Base-by-base conservation (phyloP, 2,797 vertebrate genomes). In the Fistularia tabacaria region DNA sequence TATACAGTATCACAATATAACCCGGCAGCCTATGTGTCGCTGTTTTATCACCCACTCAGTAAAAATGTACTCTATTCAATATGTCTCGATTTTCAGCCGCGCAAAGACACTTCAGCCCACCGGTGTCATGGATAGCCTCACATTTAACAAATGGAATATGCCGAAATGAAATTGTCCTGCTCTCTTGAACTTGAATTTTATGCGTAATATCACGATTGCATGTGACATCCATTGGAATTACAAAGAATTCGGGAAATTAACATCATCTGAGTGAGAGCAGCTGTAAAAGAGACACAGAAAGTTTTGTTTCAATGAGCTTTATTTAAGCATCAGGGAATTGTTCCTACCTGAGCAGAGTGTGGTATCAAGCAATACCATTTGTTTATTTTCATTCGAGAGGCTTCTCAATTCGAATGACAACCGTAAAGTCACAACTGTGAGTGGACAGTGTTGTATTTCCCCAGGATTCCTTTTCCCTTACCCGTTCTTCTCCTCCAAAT, bases 51-150 rank as follows among this genome's bases (percentile, higher is more conserved):
- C 38, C 46, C 66, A 46, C 71, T 72, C 55, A 71, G 43, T 65
- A 46, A 71, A 68, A 64, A 78, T 65, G 43, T 64, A 52, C 84
- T 84, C 65, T 66, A 82, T 83, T 76, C 56, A 79, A 80, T 79
- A 66, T 50, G 62, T 10, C 54, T 62, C 37, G 14, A 45, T 73
- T 80, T 66, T 54, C 70, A 55, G 55, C 39, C 25, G 9, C 38
- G 45, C 6, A 42, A 55, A 64, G 54, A 47, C 57, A 61, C 69
- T 79, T 64, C 25, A 25, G 25, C 25, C 25, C 25, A 5, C 2
- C 25, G 25, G 25, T 25, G 5, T 25, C 25, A 5, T 5, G 25
- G 25, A 5, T 5, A 25, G 25, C 25, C 25, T 25, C 2, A 12
- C 71, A 57, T 52, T 64, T 41, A 71, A 67, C 49, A 76, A 68